A percentile compares a stretch with the other conserved stretches of the same genome.
These are phyloP conservation scores for Drosophila grimshawi DNA, from an alignment of 1,140 invertebrate genomes.

Conservation along the genomic window DNA sequence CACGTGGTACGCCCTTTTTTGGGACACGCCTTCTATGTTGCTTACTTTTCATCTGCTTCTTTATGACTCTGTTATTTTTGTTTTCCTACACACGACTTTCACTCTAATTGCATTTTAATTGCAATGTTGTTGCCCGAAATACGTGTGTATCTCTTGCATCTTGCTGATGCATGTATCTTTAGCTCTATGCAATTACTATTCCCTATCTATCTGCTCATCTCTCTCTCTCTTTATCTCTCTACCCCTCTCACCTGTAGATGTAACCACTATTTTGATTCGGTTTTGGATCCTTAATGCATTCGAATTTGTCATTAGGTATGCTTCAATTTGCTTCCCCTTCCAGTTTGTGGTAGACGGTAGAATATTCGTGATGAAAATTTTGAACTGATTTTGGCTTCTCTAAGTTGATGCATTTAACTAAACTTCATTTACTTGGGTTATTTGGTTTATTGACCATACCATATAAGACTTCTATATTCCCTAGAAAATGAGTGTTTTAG, in stretches of 20 bases:
- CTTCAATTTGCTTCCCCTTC: too few relatives aligned
- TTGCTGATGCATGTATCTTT: not conserved
- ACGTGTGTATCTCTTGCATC: slow-evolving; percentile 17
- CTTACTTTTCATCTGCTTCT: not conserved
- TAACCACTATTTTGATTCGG: slow-evolving; percentile 1
- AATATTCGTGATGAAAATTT: too few relatives aligned
- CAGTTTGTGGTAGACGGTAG: too few relatives aligned
- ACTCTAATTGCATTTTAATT: slow-evolving; percentile 79
- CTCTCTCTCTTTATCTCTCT: not conserved
- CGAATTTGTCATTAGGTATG: too few relatives aligned
- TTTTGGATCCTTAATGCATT: slow-evolving; percentile 28
- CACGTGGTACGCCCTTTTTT: slow-evolving; percentile 22
- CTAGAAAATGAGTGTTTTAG: not conserved
- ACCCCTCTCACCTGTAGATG: not conserved
- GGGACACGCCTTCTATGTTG: slow-evolving; percentile 3
- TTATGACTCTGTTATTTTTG: not conserved
- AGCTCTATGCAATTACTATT: slow-evolving; percentile 26
- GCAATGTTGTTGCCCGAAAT: slow-evolving; percentile 35
- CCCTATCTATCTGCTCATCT: slow-evolving; percentile 20
- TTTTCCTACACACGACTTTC: slow-evolving; percentile 33
- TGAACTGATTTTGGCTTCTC: too few relatives aligned
- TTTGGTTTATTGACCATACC: too few relatives aligned
- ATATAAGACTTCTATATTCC: not conserved
- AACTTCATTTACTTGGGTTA: too few relatives aligned
- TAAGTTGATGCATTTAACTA: too few relatives aligned